Base-by-base conservation (phyloP, 2,888 invertebrate species). In the Microdon myrmicae region DNA sequence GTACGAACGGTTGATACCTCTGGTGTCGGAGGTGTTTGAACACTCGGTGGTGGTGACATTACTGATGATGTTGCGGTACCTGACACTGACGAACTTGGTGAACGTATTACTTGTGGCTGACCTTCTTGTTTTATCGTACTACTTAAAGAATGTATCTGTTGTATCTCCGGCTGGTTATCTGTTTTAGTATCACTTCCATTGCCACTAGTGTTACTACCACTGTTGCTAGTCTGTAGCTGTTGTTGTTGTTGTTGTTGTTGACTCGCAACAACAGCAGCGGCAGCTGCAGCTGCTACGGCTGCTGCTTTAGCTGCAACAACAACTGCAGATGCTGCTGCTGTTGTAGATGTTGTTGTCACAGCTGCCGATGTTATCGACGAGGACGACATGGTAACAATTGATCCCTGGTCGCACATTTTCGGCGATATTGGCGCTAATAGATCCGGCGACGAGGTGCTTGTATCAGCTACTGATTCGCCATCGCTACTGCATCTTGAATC, bases 401-500 rank as follows among this genome's bases (percentile, higher is more conserved):
- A 68, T 55, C 70, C 66, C 60, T 73, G 81, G 77, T 72, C 85
- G 77, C 86, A 85, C 84, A 87, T 86, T 82, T 88, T 88, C 79
- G 92, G 92, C 78, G 92, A 92, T 80, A 89, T 86, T 79, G 92
- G 91, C 80, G 89, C 88, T 75, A 86, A 83, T 73, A 90, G 86
- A 84, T 93, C 93, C 81, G 92, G 92, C 79, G 93, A 94, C 79
- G 93, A 92, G 79, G 92, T 92, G 81, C 91, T 92, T 80, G 93
- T 92, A 83, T 94, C 94, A 80, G 92, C 92, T 83, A 92, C 90
- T 80, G 92, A 93, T 85, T 93, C 94, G 88, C 94, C 94, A 89
- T 94, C 94, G 83, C 93, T 93, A 83, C 93, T 93, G 85, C 94
- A 92, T 85, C 95, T 87, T 82, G 95, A 94, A 86, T 94, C 94